Base-by-base conservation (phyloP, 2,113 vertebrate species). In the Ophiodon elongatus region DNA sequence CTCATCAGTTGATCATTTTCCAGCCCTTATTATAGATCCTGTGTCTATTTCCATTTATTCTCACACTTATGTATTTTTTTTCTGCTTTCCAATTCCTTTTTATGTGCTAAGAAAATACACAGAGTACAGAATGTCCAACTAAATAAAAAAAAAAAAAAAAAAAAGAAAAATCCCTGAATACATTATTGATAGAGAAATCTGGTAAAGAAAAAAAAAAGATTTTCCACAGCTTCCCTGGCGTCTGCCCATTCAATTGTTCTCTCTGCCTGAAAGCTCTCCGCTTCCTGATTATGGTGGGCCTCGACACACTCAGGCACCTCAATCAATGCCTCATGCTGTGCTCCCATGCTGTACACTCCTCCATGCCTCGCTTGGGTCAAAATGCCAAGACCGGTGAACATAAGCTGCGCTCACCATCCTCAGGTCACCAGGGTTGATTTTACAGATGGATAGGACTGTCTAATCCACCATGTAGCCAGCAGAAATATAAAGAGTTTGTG, bases 321-420 rank as follows among this genome's bases (percentile, higher is more conserved):
- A 90, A 91, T 95, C 93, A 91, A 94, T 92, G 89, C 68, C 83
- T 84, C 76, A 65, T 45, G 80, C 52, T 50, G 39, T 37, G 56
- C 66, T 37, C 66, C 56, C 35, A 39, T 81, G 81, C 50, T 43
- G 64, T 60, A 74, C 82, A 88, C 83, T 80, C 62, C 74, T 82
- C 57, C 50, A 67, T 57, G 75, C 76, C 25, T 79, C 9, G 39
- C 73, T 41, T 0, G 52, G 71, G 81, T 80, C 29, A 79, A 43
- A 29, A 73, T 47, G 60, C 54, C 41, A 57, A 77, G 70, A 85
- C 72, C 64, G 52, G 25, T 74, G 71, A 65, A 54, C 72, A 74
- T 33, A 74, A 80, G 45, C 86, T 57, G 43, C 1, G 4, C 56
- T 59, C 72, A 25, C 43, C 82, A 62, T 35, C 52, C 15, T 43